Conservation (phyloP, 2,113 vertebrate genomes). For the Hydropotes inermis region DNA sequence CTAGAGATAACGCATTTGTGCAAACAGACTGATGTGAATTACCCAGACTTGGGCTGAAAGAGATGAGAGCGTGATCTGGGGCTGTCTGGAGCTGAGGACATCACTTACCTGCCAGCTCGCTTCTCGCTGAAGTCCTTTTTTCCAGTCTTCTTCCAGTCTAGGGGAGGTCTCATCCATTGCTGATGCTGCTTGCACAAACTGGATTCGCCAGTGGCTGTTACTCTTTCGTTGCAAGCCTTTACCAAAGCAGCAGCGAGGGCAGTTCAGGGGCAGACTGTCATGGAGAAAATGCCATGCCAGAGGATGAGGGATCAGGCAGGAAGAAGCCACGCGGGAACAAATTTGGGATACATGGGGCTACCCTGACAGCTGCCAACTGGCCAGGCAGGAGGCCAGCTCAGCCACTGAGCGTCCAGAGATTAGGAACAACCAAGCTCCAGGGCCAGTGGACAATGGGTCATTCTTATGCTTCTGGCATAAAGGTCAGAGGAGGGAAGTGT, state of each 20-base stretch:
- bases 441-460: constrained; percentile 84
- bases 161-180: constrained; percentile 82
- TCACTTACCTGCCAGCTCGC: constrained; percentile 84
- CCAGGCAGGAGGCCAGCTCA: constrained; percentile 69
- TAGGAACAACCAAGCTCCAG: constrained; percentile 81
- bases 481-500: constrained; percentile 48
- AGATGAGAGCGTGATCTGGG: constrained; percentile 55
- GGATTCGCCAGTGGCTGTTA: constrained; percentile 81
- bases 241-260: constrained; percentile 84
- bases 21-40: constrained; percentile 51
- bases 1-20: constrained; percentile 49
- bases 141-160: constrained; percentile 83
- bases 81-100: constrained; percentile 44
- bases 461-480: constrained; percentile 53
- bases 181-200: constrained; percentile 76
- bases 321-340: constrained; percentile 78
- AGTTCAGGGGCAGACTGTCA: constrained; percentile 86
- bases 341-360: constrained; percentile 62
- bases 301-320: constrained; percentile 80
- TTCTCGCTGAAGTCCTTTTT: constrained; percentile 81
- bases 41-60: constrained; percentile 37
- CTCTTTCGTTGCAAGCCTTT: constrained; percentile 85
- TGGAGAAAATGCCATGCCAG: constrained; percentile 87
- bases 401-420: constrained; percentile 62
- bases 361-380: constrained; percentile 79